Evolutionary conservation across 2,113 vertebrate genomes (phyloP).

Genomic region (Ibidorhyncha struthersii): DNA sequence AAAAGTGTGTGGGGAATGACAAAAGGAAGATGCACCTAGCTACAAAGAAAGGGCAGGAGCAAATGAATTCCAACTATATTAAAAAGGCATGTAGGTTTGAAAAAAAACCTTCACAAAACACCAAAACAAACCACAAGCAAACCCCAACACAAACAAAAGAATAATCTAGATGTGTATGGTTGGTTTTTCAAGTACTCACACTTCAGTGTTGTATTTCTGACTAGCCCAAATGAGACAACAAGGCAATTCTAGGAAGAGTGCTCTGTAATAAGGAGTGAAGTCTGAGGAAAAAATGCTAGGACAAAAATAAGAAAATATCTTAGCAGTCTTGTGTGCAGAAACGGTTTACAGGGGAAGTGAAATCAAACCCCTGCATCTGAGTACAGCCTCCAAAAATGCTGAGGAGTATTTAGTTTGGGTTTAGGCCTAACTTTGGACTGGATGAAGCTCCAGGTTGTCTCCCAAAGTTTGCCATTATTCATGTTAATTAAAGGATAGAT

Average conservation of each 20-base stretch:
- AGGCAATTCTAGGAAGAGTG: background rate
- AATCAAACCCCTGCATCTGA: background rate
- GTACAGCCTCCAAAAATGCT: background rate
- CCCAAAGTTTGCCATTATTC: background rate
- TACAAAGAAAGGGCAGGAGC: background rate
- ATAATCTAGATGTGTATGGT: background rate
- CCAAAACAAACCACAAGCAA: background rate
- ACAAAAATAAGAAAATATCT: background rate
- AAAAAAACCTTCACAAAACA: background rate
- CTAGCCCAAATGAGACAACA: background rate
- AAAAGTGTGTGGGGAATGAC: background rate
- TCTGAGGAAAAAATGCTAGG: background rate
- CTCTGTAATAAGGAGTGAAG: background rate
- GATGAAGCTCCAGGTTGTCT: background rate
- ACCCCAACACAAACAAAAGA: background rate
- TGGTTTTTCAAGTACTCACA: background rate
- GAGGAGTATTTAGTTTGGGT: slow-evolving; percentile 12
- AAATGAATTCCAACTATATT: background rate
- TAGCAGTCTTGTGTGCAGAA: background rate
- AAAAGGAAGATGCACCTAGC: background rate
- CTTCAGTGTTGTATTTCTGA: background rate
- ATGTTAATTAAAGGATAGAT: background rate
- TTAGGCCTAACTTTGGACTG: background rate
- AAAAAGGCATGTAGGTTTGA: background rate
- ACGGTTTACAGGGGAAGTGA: background rate